These are phyloP conservation scores for Polyommatus icarus DNA, from an alignment of 2,888 invertebrate species.

Conservation along the genomic window DNA sequence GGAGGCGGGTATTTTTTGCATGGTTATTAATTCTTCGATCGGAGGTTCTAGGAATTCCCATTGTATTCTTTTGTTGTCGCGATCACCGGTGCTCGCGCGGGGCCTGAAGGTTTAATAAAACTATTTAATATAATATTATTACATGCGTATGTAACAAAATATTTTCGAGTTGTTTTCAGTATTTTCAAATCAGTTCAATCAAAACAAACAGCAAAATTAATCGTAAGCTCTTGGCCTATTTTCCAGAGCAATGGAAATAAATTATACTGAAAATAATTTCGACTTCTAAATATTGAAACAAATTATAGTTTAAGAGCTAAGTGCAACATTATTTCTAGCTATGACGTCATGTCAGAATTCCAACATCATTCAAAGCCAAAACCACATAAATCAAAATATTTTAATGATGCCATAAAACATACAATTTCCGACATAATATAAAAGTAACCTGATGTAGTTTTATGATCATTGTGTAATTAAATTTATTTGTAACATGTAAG, in stretches of 20 bases:
- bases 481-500: neutral
- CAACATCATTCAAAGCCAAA: conserved; percentile 47
- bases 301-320: conserved; percentile 9
- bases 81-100: too few species aligned
- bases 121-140: too few species aligned
- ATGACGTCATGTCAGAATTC: neutral
- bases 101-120: too few species aligned
- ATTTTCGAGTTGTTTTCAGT: neutral
- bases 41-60: too few species aligned
- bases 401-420: conserved; percentile 70
- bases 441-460: conserved; percentile 24
- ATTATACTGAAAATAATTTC: conserved; percentile 1
- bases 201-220: neutral
- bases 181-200: neutral
- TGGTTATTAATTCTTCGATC: too few species aligned
- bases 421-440: conserved; percentile 46
- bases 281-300: neutral
- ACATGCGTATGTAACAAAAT: neutral
- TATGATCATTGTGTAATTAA: conserved; percentile 5
- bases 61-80: too few species aligned
- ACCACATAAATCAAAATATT: conserved; percentile 70
- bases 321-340: neutral
- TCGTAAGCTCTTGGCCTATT: neutral
- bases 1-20: too few species aligned
- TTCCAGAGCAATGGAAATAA: neutral